Evolutionary conservation across 2,113 vertebrate species (phyloP).

Genomic region (Hepsetus odoe): DNA sequence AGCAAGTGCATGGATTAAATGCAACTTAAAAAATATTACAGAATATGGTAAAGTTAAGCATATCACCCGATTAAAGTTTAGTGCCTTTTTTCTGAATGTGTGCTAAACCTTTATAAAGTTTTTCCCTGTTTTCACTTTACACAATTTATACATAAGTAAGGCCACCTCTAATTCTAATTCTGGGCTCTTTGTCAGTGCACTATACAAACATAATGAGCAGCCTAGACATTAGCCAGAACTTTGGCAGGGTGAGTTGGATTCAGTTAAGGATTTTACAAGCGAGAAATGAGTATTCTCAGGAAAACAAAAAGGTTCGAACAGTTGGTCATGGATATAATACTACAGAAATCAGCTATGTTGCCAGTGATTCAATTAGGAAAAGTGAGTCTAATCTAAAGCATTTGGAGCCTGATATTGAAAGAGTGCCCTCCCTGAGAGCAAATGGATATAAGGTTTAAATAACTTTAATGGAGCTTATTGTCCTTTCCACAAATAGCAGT

Average conservation of each 20-base stretch:
- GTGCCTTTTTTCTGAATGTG: too few relatives aligned
- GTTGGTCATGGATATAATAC: slow-evolving; percentile 42
- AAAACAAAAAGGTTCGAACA: slow-evolving; percentile 35
- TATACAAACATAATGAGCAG: slow-evolving; percentile 20
- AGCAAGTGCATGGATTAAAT: too few relatives aligned
- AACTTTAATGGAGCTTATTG: slow-evolving; percentile 10
- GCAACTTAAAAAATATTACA: too few relatives aligned
- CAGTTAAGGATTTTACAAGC: slow-evolving; percentile 24
- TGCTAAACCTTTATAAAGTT: too few relatives aligned
- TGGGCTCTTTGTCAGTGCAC: not conserved
- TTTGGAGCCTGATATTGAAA: not conserved
- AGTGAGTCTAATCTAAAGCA: slow-evolving; percentile 47
- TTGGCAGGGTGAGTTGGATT: slow-evolving; percentile 23
- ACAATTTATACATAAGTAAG: too few relatives aligned
- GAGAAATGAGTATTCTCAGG: slow-evolving; percentile 35
- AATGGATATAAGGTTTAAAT: slow-evolving; percentile 19
- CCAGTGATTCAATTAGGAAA: slow-evolving; percentile 54
- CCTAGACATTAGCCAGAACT: slow-evolving; percentile 18
- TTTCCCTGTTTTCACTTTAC: too few relatives aligned
- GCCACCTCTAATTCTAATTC: not conserved
- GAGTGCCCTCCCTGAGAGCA: not conserved
- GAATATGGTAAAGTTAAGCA: too few relatives aligned
- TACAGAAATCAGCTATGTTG: slow-evolving; percentile 51
- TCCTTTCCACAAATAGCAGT: not conserved
- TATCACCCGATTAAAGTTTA: too few relatives aligned